phyloP scores from a whole-genome alignment of 2,797 vertebrate genomes.

The Cyprinodon diabolis region DNA sequence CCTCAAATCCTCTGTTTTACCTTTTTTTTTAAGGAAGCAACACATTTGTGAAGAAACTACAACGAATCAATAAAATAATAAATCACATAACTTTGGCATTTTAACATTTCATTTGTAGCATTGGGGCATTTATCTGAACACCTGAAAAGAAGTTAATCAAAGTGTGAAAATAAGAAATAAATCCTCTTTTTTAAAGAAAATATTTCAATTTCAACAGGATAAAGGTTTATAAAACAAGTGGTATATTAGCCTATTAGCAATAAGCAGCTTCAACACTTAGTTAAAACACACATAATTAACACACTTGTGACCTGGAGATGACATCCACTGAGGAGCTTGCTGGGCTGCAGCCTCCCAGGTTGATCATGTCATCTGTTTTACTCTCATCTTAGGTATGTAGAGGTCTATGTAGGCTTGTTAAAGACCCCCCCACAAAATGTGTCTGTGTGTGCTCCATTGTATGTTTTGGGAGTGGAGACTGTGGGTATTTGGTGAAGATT shows the following conservation, averaged over 20 bases:
- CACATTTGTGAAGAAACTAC: too few species aligned
- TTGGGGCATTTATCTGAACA: background rate
- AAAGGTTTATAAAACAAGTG: too few species aligned
- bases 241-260: too few species aligned
- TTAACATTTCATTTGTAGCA: background rate
- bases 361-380: slow-evolving; percentile 49
- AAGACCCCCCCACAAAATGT: slow-evolving; percentile 11
- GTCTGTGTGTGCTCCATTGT: slow-evolving; percentile 29
- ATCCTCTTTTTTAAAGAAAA: background rate
- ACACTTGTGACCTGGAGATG: slow-evolving; percentile 41
- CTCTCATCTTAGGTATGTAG: slow-evolving; percentile 57
- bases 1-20: too few species aligned
- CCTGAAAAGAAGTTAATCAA: background rate
- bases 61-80: too few species aligned
- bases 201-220: background rate
- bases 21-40: too few species aligned
- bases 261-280: too few species aligned
- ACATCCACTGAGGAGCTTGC: slow-evolving; percentile 50
- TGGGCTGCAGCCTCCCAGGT: slow-evolving; percentile 36
- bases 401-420: slow-evolving; percentile 30
- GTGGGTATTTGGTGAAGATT: slow-evolving; percentile 20
- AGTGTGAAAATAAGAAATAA: background rate
- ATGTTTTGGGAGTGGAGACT: slow-evolving; percentile 9
- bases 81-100: background rate
- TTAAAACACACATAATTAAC: background rate